Evolutionary conservation across 2,888 invertebrate species (phyloP), one percentile per base, ranked within the genome.

Genomic region (Caenorhabditis japonica): DNA sequence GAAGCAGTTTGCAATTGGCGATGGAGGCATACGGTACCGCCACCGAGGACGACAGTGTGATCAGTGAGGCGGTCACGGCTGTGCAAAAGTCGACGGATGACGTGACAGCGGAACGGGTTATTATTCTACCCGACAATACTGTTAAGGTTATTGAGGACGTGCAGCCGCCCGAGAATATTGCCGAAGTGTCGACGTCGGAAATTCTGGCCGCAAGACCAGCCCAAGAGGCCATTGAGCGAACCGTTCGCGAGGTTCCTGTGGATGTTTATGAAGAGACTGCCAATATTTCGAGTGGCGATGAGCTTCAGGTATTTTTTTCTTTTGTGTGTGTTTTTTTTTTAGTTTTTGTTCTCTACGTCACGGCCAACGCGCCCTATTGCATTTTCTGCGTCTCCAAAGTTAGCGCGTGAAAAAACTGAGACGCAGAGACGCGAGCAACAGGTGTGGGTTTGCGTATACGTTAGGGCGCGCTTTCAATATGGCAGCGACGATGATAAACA

Each of bases 1-100:
- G 72, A 1, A 61, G 41, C 3, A 51, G 51, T 33, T 33, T 62
- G 0, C 60, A 64, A 38, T 21, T 80, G 66, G 83, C 83, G 5
- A 84, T 85, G 85, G 85, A 85, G 51, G 85, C 83, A 8, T 78
- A 83, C 21, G 84, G 77, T 13, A 79, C 73, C 2, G 77, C 76
- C 5, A 79, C 77, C 0, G 81, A 77, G 13, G 77, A 77, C 33
- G 72, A 74, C 17, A 66, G 71, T 47, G 58, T 71, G 4, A 52
- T 71, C 15, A 62, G 62, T 53, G 71, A 71, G 25, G 66, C 56
- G 36, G 61, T 19, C 12, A 69, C 51, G 17, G 59, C 51, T 19
- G 46, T 5, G 5, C 8, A 15, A 2, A 38, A 49, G 34, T 55
- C 46, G 10, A 47, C 44, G 12, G 19, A 21, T 12, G 39, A 46